These are phyloP conservation scores for Pachyrhynchus sulphureomaculatus DNA, from an alignment of 1,140 invertebrate genomes.

Conservation along the genomic window DNA sequence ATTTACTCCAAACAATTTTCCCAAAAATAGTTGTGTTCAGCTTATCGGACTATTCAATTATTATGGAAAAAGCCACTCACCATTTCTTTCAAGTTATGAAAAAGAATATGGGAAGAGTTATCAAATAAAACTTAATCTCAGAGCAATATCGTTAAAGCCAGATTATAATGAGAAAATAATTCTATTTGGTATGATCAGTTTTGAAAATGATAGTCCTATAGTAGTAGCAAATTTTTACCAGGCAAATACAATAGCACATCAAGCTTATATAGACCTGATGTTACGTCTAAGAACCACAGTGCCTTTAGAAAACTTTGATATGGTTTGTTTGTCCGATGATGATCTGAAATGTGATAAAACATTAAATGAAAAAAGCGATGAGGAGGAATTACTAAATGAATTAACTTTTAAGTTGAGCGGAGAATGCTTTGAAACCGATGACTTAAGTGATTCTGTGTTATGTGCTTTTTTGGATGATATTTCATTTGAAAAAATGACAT, in stretches of 20 bases:
- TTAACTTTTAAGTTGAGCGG: not conserved
- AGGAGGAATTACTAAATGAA: not conserved
- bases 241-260: not conserved
- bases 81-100: not conserved
- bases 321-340: not conserved
- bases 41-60: not conserved
- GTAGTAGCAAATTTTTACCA: not conserved
- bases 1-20: constrained; percentile 4
- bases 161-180: not conserved
- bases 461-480: not conserved
- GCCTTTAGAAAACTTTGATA: constrained; percentile 2
- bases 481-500: constrained; percentile 4
- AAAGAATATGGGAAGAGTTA: not conserved
- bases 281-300: not conserved
- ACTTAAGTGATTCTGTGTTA: not conserved
- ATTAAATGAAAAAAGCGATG: not conserved
- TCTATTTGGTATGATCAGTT: not conserved
- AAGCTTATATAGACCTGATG: constrained; percentile 1
- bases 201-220: not conserved
- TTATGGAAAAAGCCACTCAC: not conserved
- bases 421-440: not conserved
- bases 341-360: not conserved
- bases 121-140: not conserved
- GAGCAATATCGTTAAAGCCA: not conserved
- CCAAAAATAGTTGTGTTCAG: not conserved